Evolutionary conservation across 64 coral and sea anemone species (phyloP).

Genomic region (Montipora capricornis): DNA sequence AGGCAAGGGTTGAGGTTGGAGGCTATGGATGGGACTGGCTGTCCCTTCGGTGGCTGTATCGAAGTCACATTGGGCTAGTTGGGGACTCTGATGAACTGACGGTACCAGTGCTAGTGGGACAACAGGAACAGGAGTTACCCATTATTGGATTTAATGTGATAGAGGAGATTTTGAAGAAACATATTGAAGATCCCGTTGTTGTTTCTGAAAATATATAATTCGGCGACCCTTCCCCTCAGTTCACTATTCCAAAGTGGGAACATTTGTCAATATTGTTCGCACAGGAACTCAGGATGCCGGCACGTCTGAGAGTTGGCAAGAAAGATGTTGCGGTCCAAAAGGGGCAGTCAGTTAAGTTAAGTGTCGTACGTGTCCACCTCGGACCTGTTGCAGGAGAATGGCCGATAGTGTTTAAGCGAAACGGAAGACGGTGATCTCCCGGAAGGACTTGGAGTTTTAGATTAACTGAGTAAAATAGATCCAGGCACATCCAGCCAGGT

Average conservation of each 20-base stretch:
- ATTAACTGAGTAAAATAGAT: not conserved
- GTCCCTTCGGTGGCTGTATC: slow-evolving; percentile 37
- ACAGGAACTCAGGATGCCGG: slow-evolving; percentile 5
- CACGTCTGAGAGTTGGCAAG: slow-evolving; percentile 17
- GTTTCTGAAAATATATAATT: not conserved
- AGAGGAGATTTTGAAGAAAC: slow-evolving; percentile 16
- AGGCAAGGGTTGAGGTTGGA: slow-evolving; percentile 10
- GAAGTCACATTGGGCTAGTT: slow-evolving; percentile 33
- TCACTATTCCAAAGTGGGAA: not conserved
- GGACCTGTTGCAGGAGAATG: slow-evolving; percentile 23
- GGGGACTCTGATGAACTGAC: slow-evolving; percentile 23
- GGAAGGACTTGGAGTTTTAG: not conserved
- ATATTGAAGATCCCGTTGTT: not conserved
- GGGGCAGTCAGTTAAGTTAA: slow-evolving; percentile 8
- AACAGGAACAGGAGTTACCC: slow-evolving; percentile 27
- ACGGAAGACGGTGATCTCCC: not conserved
- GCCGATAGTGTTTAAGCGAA: slow-evolving; percentile 74
- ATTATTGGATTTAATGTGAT: slow-evolving; percentile 69
- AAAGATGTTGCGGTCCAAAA: slow-evolving; percentile 25
- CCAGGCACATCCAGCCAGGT: not conserved
- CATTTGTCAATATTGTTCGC: slow-evolving; percentile 36
- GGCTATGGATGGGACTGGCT: slow-evolving; percentile 56
- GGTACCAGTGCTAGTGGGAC: slow-evolving; percentile 46
- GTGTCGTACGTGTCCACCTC: not conserved
- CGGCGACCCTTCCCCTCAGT: slow-evolving; percentile 30